phyloP scores from a whole-genome alignment of 2,888 invertebrate genomes.

The Harmothoe impar region DNA sequence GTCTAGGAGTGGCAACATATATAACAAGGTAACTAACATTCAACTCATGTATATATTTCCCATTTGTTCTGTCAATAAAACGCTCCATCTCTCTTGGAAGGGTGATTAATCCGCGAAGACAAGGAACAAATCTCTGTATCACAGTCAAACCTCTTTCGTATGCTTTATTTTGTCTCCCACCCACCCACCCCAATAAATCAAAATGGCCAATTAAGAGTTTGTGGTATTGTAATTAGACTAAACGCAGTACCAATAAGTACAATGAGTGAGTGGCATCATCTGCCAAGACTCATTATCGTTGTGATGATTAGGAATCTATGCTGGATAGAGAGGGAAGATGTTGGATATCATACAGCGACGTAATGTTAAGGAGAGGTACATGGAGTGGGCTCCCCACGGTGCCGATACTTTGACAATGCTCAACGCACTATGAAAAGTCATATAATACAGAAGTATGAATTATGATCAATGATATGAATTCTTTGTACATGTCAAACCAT shows the following conservation, averaged over 20 bases:
- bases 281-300: not conserved
- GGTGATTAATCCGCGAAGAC: not conserved
- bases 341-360: not conserved
- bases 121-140: slow-evolving; percentile 50
- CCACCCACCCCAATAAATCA: not conserved
- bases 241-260: not conserved
- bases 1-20: not conserved
- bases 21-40: slow-evolving; percentile 13
- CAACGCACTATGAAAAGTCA: slow-evolving; percentile 19
- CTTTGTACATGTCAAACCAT: slow-evolving; percentile 61
- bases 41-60: not conserved
- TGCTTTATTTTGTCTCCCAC: not conserved
- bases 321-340: not conserved
- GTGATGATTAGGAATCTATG: not conserved
- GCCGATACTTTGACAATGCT: slow-evolving; percentile 12
- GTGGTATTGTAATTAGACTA: slow-evolving; percentile 16
- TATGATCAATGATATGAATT: slow-evolving; percentile 61
- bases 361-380: not conserved
- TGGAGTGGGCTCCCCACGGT: not conserved
- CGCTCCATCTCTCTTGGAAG: not conserved
- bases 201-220: not conserved
- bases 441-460: slow-evolving; percentile 55
- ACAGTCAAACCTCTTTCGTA: slow-evolving; percentile 50
- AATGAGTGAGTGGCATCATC: not conserved
- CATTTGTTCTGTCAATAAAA: not conserved